Base-by-base conservation (phyloP, 2,113 vertebrate species). In the Morone saxatilis region DNA sequence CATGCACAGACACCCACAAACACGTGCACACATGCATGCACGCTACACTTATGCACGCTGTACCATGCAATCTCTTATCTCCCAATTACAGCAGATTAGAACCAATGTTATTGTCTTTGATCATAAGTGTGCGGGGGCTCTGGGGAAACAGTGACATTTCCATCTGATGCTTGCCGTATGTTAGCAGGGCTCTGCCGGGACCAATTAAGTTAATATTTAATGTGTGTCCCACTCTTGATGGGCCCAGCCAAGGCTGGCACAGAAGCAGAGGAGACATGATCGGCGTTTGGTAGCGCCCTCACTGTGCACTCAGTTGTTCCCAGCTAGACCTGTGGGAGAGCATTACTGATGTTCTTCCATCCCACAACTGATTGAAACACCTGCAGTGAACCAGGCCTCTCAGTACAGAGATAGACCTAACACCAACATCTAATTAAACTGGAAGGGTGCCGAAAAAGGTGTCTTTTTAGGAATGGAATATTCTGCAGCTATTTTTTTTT, bases 201-300 rank as follows among this genome's bases (percentile, higher is more conserved):
- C 94, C 93, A 94, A 95, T 95, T 94, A 93, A 90, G 91, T 95
- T 93, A 93, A 95, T 95, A 95, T 95, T 96, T 95, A 94, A 94
- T 93, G 90, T 91, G 87, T 81, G 80, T 91, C 90, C 90, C 88
- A 71, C 87, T 86, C 90, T 91, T 88, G 86, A 89, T 89, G 71
- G 79, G 78, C 89, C 82, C 59, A 68, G 90, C 93, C 88, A 88
- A 91, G 78, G 88, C 91, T 93, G 89, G 90, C 89, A 76, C 81
- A 68, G 89, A 88, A 90, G 90, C 90, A 90, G 84, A 94, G 84
- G 88, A 80, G 85, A 77, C 92, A 86, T 78, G 84, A 88, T 88
- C 89, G 51, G 80, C 80, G 69, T 91, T 86, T 89, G 86, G 81
- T 87, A 41, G 88, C 43, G 76, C 84, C 88, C 92, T 92, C 60